phyloP scores from a whole-genome alignment of 2,113 vertebrate species.

The Chiloscyllium plagiosum region DNA sequence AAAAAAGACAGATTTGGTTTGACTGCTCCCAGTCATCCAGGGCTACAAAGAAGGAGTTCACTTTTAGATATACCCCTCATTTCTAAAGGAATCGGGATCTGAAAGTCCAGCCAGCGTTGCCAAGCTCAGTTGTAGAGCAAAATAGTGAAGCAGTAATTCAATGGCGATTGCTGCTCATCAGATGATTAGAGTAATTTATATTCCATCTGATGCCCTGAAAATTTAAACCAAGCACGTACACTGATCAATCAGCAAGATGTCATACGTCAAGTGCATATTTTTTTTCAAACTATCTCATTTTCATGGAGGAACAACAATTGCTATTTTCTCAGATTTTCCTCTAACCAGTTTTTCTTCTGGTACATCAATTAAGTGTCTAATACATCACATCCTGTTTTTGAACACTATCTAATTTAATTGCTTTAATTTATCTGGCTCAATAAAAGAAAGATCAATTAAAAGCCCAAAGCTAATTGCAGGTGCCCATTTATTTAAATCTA shows the following conservation, averaged over 20 bases:
- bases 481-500: neutral
- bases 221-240: neutral
- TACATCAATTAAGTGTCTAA: neutral
- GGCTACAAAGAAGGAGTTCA: no score
- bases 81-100: no score
- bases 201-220: neutral
- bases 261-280: neutral
- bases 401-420: neutral
- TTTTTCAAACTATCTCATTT: neutral
- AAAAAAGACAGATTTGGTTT: no score
- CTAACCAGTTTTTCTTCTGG: neutral
- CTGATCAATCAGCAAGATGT: neutral
- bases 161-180: no score
- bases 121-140: no score
- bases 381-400: neutral
- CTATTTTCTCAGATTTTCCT: neutral
- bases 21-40: no score
- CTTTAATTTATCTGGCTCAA: neutral
- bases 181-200: neutral
- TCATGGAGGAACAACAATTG: neutral
- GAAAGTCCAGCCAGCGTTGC: no score
- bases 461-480: neutral
- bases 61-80: no score
- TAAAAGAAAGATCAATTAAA: neutral
- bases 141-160: no score